Percentiles rank a stretch among this genome's conserved stretches.
phyloP scores from a whole-genome alignment of 92 coral and sea anemone species.

The Siderastrea radians region DNA sequence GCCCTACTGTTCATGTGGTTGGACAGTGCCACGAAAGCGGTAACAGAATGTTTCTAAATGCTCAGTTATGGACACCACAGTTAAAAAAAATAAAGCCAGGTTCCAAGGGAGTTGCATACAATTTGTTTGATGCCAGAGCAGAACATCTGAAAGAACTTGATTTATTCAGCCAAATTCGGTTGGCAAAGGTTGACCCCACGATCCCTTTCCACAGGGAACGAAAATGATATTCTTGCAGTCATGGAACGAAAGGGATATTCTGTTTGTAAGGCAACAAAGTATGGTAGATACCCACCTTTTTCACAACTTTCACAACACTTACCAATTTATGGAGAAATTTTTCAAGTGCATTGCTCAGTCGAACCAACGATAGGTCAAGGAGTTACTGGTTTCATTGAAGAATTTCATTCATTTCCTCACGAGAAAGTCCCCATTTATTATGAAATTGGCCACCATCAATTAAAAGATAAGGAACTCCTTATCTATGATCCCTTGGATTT shows the following conservation, averaged over 20 bases:
- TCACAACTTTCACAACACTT: conserved; percentile 12
- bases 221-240: no score
- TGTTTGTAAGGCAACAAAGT: neutral
- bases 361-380: neutral
- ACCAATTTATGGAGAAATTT: conserved; percentile 10
- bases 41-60: conserved; percentile 57
- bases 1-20: conserved; percentile 77
- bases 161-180: neutral
- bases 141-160: conserved; percentile 7
- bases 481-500: conserved; percentile 39
- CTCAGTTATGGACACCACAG: conserved; percentile 67
- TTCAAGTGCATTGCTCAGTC: neutral
- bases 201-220: no score
- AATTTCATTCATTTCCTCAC: neutral
- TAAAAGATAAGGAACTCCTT: conserved; percentile 31
- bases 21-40: conserved; percentile 70
- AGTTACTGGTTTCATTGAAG: neutral
- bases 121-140: conserved; percentile 58
- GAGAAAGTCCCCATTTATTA: conserved; percentile 6
- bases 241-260: neutral
- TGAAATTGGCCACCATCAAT: conserved; percentile 17
- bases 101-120: conserved; percentile 50
- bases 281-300: conserved; percentile 2
- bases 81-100: conserved; percentile 50
- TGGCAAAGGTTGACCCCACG: neutral